phyloP scores from a whole-genome alignment of 2,113 vertebrate genomes.

The Morphnarchus princeps region DNA sequence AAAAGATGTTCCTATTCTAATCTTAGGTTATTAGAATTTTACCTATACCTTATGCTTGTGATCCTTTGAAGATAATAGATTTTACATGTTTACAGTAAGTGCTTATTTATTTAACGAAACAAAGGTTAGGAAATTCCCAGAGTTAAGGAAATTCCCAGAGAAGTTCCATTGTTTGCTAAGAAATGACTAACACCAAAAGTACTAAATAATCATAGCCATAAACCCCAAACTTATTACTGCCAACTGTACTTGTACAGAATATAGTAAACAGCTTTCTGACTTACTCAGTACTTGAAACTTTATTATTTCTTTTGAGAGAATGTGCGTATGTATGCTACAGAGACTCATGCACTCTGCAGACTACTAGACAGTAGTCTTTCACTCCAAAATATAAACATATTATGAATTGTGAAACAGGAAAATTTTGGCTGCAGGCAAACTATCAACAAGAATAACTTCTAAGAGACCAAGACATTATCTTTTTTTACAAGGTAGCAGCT shows the following conservation, averaged over 20 bases:
- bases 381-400: not conserved
- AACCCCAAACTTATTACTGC: not conserved
- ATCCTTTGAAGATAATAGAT: not conserved
- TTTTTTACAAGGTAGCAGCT: slow-evolving; percentile 5
- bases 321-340: not conserved
- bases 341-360: not conserved
- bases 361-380: not conserved
- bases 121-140: not conserved
- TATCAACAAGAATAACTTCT: slow-evolving; percentile 4
- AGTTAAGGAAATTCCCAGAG: not conserved
- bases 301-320: not conserved
- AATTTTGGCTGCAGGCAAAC: slow-evolving; percentile 26
- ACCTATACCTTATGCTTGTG: not conserved
- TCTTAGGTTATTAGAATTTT: not conserved
- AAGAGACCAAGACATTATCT: not conserved
- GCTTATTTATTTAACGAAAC: not conserved
- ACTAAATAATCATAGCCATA: not conserved
- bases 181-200: not conserved
- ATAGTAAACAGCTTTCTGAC: not conserved
- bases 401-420: not conserved
- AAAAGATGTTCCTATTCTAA: not conserved
- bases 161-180: not conserved
- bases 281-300: not conserved
- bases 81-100: not conserved
- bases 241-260: not conserved